Percentiles rank a stretch among this genome's conserved stretches.
Conservation (phyloP, 2,888 invertebrate genomes). For the Automeris io region DNA sequence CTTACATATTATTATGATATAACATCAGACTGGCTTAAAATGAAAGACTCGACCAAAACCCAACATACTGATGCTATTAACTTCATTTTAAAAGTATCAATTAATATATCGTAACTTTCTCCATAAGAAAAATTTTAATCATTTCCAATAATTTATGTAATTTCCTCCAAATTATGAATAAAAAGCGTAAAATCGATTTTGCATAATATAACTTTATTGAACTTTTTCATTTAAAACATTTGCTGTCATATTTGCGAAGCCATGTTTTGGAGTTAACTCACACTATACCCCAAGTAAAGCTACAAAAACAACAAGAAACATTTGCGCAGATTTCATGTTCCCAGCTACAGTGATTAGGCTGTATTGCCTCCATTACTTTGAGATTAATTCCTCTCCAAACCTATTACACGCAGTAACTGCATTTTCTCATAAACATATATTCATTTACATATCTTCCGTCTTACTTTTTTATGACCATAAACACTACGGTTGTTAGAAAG, state of each 20-base stretch:
- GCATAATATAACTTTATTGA: slow-evolving; percentile 32
- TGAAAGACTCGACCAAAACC: too few species aligned
- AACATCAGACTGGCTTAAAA: too few species aligned
- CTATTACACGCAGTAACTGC: not conserved
- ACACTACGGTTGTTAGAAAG: slow-evolving; percentile 4
- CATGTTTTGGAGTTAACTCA: too few species aligned
- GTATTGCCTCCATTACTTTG: not conserved
- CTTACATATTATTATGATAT: too few species aligned
- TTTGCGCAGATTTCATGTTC: slow-evolving; percentile 3
- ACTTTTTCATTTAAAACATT: slow-evolving; percentile 33
- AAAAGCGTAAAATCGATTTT: slow-evolving; percentile 12
- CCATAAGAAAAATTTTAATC: not conserved
- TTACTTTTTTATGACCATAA: not conserved
- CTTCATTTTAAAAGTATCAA: not conserved
- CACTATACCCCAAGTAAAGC: too few species aligned
- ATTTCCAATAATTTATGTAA: not conserved
- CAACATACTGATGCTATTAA: not conserved
- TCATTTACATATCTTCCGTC: too few species aligned
- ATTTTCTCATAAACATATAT: too few species aligned
- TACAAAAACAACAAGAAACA: slow-evolving; percentile 2
- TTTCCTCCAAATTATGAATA: not conserved
- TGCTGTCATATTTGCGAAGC: slow-evolving; percentile 32
- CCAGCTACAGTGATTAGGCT: not conserved
- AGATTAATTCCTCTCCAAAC: not conserved
- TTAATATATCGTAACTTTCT: not conserved